These are phyloP conservation scores for Volucella bombylans DNA, from an alignment of 2,888 invertebrate species.

Conservation along the genomic window DNA sequence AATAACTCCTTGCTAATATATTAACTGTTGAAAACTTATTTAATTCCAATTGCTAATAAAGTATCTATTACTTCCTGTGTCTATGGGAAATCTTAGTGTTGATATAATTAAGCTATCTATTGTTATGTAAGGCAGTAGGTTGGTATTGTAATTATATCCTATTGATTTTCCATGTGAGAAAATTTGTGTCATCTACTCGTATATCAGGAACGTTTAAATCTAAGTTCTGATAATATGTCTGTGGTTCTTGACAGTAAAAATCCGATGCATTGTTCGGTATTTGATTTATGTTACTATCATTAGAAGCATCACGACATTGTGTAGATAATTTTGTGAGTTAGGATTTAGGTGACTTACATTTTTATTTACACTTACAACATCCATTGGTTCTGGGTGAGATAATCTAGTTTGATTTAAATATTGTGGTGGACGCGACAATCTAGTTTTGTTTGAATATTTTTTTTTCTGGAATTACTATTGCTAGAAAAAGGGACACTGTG, in stretches of 20 bases:
- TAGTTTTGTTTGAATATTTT: no score
- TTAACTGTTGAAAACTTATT: no score
- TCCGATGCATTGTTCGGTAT: not conserved
- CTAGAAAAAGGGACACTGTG: no score
- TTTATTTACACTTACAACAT: conserved; percentile 22
- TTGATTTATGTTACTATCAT: not conserved
- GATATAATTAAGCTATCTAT: conserved; percentile 21
- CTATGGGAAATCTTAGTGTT: not conserved
- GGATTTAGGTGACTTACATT: conserved; percentile 9
- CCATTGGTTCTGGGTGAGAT: conserved; percentile 7
- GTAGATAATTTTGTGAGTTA: conserved; percentile 12
- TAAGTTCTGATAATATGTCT: conserved; percentile 13
- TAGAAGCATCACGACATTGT: not conserved
- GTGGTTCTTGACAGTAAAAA: not conserved
- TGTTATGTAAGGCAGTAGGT: conserved; percentile 30
- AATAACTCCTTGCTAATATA: no score
- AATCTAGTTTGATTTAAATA: no score
- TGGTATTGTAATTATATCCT: conserved; percentile 30
- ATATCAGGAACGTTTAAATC: conserved; percentile 13
- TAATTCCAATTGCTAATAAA: no score
- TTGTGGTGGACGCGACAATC: not conserved
- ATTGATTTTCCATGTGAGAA: conserved; percentile 54
- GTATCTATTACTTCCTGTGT: conserved; percentile 27
- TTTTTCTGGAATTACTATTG: no score
- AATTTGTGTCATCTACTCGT: conserved; percentile 61